Conservation (phyloP, 2,888 invertebrate species). For the Drosophila testacea region DNA sequence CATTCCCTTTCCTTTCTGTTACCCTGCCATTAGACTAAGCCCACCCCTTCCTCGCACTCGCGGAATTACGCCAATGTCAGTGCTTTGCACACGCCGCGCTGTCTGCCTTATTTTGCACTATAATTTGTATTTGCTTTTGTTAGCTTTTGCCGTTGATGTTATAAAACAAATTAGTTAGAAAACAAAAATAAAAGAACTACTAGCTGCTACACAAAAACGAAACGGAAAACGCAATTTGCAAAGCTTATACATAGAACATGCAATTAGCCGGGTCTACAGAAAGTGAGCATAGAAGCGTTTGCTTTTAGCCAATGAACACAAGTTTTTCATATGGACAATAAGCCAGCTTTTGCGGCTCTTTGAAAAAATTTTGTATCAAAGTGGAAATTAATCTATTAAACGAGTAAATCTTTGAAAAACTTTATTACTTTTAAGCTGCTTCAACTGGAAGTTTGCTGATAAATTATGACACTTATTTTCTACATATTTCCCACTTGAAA, state of each 20-base stretch:
- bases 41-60: constrained; percentile 9
- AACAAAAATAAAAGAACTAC: constrained; percentile 53
- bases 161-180: constrained; percentile 77
- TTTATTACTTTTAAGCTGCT: not conserved
- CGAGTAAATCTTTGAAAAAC: not conserved
- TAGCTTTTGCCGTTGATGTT: constrained; percentile 62
- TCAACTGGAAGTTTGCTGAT: not conserved
- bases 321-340: constrained; percentile 5
- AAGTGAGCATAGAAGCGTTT: constrained; percentile 20
- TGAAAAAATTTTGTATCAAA: not conserved
- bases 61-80: constrained; percentile 51
- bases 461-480: not conserved
- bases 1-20: constrained; percentile 26
- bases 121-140: constrained; percentile 70
- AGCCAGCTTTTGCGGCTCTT: constrained; percentile 11
- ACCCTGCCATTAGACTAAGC: constrained; percentile 48
- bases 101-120: constrained; percentile 71
- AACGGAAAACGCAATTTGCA: constrained; percentile 47
- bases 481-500: not conserved
- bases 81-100: constrained; percentile 69
- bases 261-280: constrained; percentile 65
- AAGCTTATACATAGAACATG: constrained; percentile 62
- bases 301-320: constrained; percentile 14
- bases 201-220: constrained; percentile 34
- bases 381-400: constrained; percentile 1